These are phyloP conservation scores for Stenichneumon culpator DNA, from an alignment of 2,888 invertebrate species.

Conservation along the genomic window DNA sequence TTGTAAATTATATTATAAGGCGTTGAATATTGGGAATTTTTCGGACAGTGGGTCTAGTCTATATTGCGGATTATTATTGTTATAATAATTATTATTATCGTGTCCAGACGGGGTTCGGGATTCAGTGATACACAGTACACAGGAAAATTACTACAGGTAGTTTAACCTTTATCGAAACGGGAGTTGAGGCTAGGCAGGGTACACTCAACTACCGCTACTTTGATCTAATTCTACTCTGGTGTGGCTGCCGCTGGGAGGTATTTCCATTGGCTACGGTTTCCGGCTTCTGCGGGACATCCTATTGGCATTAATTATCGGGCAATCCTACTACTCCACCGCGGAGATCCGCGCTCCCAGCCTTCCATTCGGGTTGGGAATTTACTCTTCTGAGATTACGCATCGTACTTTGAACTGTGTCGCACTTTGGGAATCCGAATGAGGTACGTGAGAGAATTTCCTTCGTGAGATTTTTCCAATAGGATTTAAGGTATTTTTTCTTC, in stretches of 20 bases:
- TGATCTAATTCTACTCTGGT: slow-evolving; percentile 64
- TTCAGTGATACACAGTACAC: slow-evolving; percentile 4
- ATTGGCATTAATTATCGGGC: slow-evolving; percentile 70
- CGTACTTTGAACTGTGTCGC: not conserved
- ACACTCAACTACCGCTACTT: slow-evolving; percentile 59
- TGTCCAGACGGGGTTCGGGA: not conserved
- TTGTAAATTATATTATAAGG: not conserved
- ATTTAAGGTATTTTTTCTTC: not conserved
- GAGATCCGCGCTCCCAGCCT: not conserved
- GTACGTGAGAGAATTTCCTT: not conserved
- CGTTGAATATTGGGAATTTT: not conserved
- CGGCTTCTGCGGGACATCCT: slow-evolving; percentile 63
- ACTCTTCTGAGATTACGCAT: slow-evolving; percentile 27
- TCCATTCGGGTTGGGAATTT: slow-evolving; percentile 10
- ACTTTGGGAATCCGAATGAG: slow-evolving; percentile 2
- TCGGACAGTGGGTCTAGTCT: slow-evolving; percentile 15
- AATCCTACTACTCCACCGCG: slow-evolving; percentile 35
- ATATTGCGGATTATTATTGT: slow-evolving; percentile 5
- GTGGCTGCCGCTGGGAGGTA: slow-evolving; percentile 55
- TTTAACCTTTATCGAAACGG: slow-evolving; percentile 33
- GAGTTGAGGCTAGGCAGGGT: slow-evolving; percentile 34
- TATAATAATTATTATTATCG: slow-evolving; percentile 41
- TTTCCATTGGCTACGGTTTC: slow-evolving; percentile 67
- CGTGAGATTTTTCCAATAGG: not conserved
- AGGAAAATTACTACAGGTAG: slow-evolving; percentile 18